phyloP scores from a whole-genome alignment of 2,888 invertebrate species.

The Leptopilina syphax region DNA sequence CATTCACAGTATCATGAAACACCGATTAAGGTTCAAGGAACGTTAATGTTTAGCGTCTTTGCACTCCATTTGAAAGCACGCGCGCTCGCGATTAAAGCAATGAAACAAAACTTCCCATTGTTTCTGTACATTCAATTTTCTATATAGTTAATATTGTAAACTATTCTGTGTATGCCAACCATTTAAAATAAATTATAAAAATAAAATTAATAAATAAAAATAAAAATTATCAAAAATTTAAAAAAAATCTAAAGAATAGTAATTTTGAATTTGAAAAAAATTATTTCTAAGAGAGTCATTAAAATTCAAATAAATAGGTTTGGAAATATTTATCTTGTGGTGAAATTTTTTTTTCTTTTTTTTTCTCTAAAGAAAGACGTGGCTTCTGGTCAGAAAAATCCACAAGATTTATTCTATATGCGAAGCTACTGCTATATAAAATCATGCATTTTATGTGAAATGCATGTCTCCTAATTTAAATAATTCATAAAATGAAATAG shows the following conservation, averaged over 20 bases:
- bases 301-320: not conserved
- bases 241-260: no score
- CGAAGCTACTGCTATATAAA: not conserved
- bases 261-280: no score
- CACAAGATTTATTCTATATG: constrained; percentile 6
- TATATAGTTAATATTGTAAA: no score
- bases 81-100: not conserved
- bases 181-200: no score
- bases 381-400: constrained; percentile 16
- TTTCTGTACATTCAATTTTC: not conserved
- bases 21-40: constrained; percentile 44
- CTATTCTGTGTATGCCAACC: no score
- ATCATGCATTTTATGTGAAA: not conserved
- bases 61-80: constrained; percentile 32
- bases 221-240: no score
- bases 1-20: constrained; percentile 21
- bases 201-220: no score
- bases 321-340: not conserved
- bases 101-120: constrained; percentile 5
- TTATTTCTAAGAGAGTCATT: not conserved
- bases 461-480: not conserved
- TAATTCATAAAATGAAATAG: not conserved
- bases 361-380: not conserved
- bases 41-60: constrained; percentile 43
- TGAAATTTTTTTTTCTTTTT: not conserved